Evolutionary conservation across 2,113 vertebrate genomes (phyloP).

Genomic region (Zapornia atra): DNA sequence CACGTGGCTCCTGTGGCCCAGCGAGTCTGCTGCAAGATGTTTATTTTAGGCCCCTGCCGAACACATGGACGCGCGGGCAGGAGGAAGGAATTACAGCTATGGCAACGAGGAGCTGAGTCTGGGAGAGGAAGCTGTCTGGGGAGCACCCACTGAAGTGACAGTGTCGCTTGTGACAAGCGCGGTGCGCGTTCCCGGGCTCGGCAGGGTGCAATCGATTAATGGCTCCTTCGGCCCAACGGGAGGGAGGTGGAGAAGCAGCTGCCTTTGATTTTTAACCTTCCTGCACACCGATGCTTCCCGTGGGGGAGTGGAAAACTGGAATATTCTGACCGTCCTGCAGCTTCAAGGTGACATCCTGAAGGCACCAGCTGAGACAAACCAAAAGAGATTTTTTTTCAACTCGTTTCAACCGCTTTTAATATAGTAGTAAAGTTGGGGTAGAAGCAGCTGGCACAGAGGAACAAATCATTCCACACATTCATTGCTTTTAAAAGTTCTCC

Average conservation of each 20-base stretch:
- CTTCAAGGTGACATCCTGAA: slow-evolving; percentile 78
- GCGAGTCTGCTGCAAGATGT: neutral
- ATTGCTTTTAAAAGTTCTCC: neutral
- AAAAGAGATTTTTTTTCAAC: neutral
- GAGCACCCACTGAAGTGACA: neutral
- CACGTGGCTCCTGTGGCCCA: neutral
- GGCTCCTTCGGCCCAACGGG: neutral
- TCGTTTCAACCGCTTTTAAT: neutral
- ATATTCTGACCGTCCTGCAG: slow-evolving; percentile 73
- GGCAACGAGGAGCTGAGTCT: neutral
- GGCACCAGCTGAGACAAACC: slow-evolving; percentile 73
- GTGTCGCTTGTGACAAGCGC: neutral
- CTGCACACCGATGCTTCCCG: neutral
- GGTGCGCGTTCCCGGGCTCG: neutral
- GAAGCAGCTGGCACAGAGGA: neutral
- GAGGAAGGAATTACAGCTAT: neutral
- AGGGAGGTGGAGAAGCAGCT: neutral
- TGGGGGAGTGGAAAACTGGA: slow-evolving; percentile 2
- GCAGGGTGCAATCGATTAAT: neutral
- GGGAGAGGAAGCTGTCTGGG: neutral
- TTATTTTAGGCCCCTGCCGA: slow-evolving; percentile 6
- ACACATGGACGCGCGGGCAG: neutral
- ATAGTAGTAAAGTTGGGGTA: neutral
- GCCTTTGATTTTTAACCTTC: neutral
- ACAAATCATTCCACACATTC: neutral